phyloP scores from a whole-genome alignment of 2,797 vertebrate species.

The Gallinago solitaria region DNA sequence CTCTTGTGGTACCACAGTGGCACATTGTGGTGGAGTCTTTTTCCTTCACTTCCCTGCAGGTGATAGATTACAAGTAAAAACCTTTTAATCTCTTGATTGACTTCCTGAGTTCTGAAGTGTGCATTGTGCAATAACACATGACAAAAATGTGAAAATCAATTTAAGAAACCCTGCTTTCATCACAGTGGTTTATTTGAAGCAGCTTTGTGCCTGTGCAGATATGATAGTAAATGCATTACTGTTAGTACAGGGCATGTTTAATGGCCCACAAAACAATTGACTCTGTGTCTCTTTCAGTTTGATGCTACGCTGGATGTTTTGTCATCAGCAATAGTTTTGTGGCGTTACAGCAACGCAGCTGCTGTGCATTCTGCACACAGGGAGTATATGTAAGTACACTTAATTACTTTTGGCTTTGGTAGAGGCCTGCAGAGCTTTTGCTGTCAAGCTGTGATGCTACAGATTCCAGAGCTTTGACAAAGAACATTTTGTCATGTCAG shows the following conservation, averaged over 20 bases:
- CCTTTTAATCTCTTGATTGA: neutral
- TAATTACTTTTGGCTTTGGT: neutral
- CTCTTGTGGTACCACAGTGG: neutral
- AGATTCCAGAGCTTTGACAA: neutral
- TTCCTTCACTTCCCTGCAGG: neutral
- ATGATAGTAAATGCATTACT: neutral
- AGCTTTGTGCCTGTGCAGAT: neutral
- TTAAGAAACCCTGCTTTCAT: neutral
- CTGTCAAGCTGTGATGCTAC: neutral
- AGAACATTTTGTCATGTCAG: neutral
- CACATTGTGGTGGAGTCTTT: neutral
- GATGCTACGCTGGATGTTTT: slow-evolving; percentile 93
- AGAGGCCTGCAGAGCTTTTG: neutral
- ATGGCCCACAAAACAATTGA: neutral
- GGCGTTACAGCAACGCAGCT: slow-evolving; percentile 96
- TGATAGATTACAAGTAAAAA: neutral
- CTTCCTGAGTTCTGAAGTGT: neutral
- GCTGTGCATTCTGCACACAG: slow-evolving; percentile 96
- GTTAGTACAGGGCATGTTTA: neutral
- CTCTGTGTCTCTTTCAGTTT: slow-evolving; percentile 83
- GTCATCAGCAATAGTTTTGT: slow-evolving; percentile 96
- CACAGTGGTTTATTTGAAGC: neutral
- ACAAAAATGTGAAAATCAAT: neutral
- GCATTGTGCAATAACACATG: neutral
- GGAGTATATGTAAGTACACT: slow-evolving; percentile 93